These are phyloP conservation scores for Ameiurus melas DNA, from an alignment of 2,113 vertebrate species.

Conservation along the genomic window DNA sequence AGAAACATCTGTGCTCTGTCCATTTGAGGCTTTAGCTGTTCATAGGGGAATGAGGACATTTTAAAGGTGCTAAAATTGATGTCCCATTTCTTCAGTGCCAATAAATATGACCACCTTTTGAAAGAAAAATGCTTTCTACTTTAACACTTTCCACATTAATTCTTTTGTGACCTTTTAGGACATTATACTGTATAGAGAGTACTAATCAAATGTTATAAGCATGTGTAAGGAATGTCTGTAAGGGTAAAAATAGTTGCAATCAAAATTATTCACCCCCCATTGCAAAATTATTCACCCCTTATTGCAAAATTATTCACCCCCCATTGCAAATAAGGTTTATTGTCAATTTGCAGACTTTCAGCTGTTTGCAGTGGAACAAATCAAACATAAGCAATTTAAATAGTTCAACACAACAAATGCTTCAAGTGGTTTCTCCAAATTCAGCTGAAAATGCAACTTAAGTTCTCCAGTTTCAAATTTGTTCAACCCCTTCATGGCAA, in stretches of 20 bases:
- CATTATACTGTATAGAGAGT: neutral
- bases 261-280: too few relatives aligned
- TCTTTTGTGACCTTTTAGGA: neutral
- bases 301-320: too few relatives aligned
- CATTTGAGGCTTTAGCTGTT: constrained; percentile 27
- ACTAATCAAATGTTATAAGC: neutral
- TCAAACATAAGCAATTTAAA: too few relatives aligned
- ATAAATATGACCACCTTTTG: neutral
- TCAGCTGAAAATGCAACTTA: too few relatives aligned
- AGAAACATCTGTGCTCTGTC: constrained; percentile 50
- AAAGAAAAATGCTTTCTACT: neutral
- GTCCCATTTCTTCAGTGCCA: neutral
- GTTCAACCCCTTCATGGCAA: too few relatives aligned
- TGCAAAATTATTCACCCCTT: too few relatives aligned
- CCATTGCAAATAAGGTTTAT: too few relatives aligned
- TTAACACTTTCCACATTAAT: neutral
- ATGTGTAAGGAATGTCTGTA: neutral
- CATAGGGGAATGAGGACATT: neutral
- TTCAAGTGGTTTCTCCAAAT: too few relatives aligned
- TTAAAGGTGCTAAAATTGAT: neutral
- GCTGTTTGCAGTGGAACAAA: too few relatives aligned
- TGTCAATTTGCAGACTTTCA: too few relatives aligned
- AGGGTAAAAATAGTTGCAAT: neutral
- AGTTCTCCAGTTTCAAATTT: too few relatives aligned
- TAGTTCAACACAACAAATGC: too few relatives aligned